Evolutionary conservation across 1,140 invertebrate species (phyloP).

Genomic region (Platorchestia sp.): DNA sequence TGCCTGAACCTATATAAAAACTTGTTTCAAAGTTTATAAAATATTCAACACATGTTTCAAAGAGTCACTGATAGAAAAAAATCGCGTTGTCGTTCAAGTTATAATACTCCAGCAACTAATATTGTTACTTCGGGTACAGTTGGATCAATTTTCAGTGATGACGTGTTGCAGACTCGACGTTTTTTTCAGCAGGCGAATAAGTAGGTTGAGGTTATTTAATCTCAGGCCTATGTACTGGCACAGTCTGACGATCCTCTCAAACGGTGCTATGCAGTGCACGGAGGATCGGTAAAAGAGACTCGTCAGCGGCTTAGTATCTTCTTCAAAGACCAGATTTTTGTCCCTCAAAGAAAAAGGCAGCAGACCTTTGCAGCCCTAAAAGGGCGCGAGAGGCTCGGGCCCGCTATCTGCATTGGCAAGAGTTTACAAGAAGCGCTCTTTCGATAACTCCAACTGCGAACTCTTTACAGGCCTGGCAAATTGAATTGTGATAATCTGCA

Average conservation of each 20-base stretch:
- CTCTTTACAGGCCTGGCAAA: slow-evolving; percentile 50
- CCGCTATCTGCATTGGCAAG: slow-evolving; percentile 46
- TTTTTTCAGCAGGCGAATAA: neutral
- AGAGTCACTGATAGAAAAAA: neutral
- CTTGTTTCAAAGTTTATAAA: neutral
- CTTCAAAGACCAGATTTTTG: slow-evolving; percentile 33
- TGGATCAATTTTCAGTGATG: neutral
- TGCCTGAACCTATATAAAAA: neutral
- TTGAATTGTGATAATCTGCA: slow-evolving; percentile 55
- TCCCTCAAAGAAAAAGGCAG: neutral
- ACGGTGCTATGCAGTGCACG: slow-evolving; percentile 23
- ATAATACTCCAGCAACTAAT: neutral
- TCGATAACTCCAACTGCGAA: slow-evolving; percentile 51
- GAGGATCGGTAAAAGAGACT: slow-evolving; percentile 36
- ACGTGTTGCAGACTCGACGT: neutral
- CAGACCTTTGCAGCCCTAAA: slow-evolving; percentile 20
- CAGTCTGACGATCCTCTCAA: slow-evolving; percentile 13
- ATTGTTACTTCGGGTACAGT: neutral
- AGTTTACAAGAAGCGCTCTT: slow-evolving; percentile 50
- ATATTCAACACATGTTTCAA: neutral
- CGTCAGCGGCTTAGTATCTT: slow-evolving; percentile 34
- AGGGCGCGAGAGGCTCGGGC: neutral
- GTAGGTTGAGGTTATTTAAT: neutral
- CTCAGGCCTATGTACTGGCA: neutral
- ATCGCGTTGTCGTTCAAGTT: neutral